Evolutionary conservation across 2,888 invertebrate species (phyloP), one percentile per base, ranked within the genome.

Genomic region (Andrena minutula): DNA sequence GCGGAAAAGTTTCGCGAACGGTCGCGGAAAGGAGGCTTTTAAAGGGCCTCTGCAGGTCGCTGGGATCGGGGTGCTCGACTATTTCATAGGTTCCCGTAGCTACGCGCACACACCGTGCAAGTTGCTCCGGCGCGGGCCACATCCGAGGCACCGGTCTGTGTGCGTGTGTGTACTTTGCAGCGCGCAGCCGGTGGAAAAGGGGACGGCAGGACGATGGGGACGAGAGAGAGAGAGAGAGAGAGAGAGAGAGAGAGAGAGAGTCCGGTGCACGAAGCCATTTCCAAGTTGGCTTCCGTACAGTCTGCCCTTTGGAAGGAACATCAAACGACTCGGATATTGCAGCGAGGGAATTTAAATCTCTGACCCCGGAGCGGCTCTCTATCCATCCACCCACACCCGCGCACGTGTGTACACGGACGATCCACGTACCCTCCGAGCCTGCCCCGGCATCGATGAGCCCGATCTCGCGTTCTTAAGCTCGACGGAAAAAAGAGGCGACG

Each of bases 281-380:
- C 82, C 86, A 89, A 88, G 86, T 87, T 87, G 86, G 84, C 89
- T 88, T 81, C 85, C 84, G 84, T 83, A 76, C 79, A 60, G 87
- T 76, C 86, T 80, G 72, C 80, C 84, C 87, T 89, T 88, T 88
- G 84, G 80, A 87, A 84, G 87, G 85, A 87, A 89, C 88, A 89
- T 88, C 89, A 89, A 88, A 88, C 89, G 88, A 79, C 79, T 83
- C 84, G 87, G 87, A 89, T 88, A 89, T 88, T 89, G 87, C 87
- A 88, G 79, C 87, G 83, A 87, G 88, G 86, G 89, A 88, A 89
- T 88, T 88, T 88, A 89, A 88, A 88, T 88, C 88, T 84, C 88
- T 84, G 82, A 88, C 84, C 87, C 83, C 89, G 83, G 60, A 68
- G 51, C 75, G 65, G 64, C 64, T 77, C 75, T 76, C 82, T 49